Percentiles rank a stretch among this genome's conserved stretches.
These are phyloP conservation scores for Lymantria monacha DNA, from an alignment of 2,888 invertebrate species.

Conservation along the genomic window DNA sequence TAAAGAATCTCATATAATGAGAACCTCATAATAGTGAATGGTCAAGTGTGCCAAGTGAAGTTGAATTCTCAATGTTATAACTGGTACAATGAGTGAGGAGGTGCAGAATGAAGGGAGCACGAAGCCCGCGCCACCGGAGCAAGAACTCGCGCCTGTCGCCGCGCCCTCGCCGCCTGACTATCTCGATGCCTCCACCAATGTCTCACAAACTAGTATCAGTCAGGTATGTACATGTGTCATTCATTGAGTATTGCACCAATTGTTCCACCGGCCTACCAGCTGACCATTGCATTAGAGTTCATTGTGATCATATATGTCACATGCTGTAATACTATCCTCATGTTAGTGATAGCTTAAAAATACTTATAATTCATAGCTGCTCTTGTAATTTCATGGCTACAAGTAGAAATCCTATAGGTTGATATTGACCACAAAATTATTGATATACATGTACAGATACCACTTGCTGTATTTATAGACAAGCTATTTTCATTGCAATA, in stretches of 20 bases:
- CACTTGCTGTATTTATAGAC: no score
- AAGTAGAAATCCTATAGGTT: no score
- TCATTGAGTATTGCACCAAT: neutral
- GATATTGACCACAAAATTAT: no score
- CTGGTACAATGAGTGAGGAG: conserved; percentile 75
- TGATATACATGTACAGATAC: no score
- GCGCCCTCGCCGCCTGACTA: conserved; percentile 22
- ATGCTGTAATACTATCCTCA: no score
- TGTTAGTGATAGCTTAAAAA: no score
- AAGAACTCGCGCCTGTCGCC: conserved; percentile 36
- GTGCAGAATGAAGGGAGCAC: conserved; percentile 63
- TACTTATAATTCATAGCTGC: no score
- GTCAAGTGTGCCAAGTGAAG: conserved; percentile 31
- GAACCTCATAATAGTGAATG: conserved; percentile 49
- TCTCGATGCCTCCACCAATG: conserved; percentile 49
- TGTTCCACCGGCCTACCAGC: no score
- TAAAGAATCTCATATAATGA: conserved; percentile 48
- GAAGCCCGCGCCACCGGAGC: conserved; percentile 43
- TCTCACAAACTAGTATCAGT: conserved; percentile 52
- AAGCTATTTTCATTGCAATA: no score
- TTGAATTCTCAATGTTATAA: conserved; percentile 48
- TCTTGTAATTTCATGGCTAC: no score
- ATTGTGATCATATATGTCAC: no score
- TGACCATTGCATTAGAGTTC: no score
- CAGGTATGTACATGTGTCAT: conserved; percentile 40